phyloP scores from a whole-genome alignment of 1,140 invertebrate genomes.

The Nephila pilipes region DNA sequence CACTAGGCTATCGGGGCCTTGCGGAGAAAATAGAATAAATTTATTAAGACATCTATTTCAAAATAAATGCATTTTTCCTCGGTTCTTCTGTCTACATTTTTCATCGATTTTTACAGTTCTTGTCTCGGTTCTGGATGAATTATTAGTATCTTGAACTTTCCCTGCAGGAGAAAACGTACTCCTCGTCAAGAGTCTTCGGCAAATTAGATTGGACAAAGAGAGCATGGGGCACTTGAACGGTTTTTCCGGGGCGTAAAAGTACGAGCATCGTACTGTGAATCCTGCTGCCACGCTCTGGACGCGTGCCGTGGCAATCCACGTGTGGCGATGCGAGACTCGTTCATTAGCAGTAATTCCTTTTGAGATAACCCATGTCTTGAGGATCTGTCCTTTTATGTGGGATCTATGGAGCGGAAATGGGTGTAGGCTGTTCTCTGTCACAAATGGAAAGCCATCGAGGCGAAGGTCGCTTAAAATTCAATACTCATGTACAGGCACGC shows the following conservation, averaged over 20 bases:
- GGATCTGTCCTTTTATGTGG: conserved; percentile 47
- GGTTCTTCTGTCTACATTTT: too few relatives aligned
- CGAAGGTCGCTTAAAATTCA: conserved; percentile 40
- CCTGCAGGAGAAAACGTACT: neutral
- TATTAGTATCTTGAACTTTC: neutral
- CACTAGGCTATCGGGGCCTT: too few relatives aligned
- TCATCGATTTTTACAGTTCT: neutral
- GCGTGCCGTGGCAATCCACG: conserved; percentile 51
- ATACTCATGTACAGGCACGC: conserved; percentile 8
- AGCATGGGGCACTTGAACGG: neutral
- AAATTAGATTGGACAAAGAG: conserved; percentile 8
- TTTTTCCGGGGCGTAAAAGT: conserved; percentile 9
- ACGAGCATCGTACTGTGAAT: conserved; percentile 54
- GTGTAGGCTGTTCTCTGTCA: conserved; percentile 35
- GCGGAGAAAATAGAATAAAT: too few relatives aligned
- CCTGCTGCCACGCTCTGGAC: conserved; percentile 66
- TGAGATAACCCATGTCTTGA: conserved; percentile 62
- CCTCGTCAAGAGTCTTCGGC: neutral
- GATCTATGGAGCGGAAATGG: conserved; percentile 64
- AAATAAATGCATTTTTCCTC: too few relatives aligned
- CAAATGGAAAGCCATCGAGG: conserved; percentile 44
- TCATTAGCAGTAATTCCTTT: conserved; percentile 70
- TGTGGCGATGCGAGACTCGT: conserved; percentile 33
- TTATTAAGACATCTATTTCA: too few relatives aligned
- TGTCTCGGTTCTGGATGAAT: neutral